A percentile compares a stretch with the other conserved stretches of the same genome.
Conservation (phyloP, 2,797 vertebrate genomes). For the Poliocrania exsul region DNA sequence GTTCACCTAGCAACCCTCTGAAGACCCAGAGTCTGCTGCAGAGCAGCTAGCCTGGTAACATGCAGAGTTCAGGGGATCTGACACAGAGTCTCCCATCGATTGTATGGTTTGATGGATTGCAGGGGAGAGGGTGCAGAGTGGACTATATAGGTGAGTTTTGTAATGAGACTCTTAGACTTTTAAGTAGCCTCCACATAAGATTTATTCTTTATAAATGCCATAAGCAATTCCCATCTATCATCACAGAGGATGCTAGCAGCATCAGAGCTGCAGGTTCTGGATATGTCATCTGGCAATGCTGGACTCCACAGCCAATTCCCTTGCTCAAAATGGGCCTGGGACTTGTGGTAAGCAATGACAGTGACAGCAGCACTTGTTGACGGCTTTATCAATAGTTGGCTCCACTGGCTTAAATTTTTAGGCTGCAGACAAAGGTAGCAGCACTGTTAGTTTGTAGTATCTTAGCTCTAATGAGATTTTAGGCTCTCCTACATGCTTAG, state of each 20-base stretch:
- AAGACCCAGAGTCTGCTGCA: not conserved
- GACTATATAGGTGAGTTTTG: not conserved
- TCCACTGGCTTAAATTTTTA: not conserved
- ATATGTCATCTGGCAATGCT: not conserved
- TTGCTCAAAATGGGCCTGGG: not conserved
- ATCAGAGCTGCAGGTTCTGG: not conserved
- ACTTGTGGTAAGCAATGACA: not conserved
- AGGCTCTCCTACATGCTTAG: not conserved
- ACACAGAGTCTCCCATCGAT: not conserved
- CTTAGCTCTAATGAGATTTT: not conserved
- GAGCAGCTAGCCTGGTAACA: not conserved
- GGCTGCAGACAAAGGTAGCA: not conserved
- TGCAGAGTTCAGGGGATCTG: not conserved
- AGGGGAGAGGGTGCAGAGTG: not conserved
- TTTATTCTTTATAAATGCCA: not conserved
- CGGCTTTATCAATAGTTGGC: not conserved
- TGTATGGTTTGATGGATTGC: not conserved
- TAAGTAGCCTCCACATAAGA: not conserved
- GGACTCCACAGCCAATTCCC: not conserved
- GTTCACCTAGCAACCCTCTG: not conserved
- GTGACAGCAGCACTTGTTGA: not conserved
- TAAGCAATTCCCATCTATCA: not conserved
- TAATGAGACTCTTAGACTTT: not conserved
- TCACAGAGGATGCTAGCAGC: not conserved
- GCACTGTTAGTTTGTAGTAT: not conserved